Evolutionary conservation across 2,888 invertebrate species (phyloP), one percentile per base, ranked within the genome.

Genomic region (Trachelus troglodyta): DNA sequence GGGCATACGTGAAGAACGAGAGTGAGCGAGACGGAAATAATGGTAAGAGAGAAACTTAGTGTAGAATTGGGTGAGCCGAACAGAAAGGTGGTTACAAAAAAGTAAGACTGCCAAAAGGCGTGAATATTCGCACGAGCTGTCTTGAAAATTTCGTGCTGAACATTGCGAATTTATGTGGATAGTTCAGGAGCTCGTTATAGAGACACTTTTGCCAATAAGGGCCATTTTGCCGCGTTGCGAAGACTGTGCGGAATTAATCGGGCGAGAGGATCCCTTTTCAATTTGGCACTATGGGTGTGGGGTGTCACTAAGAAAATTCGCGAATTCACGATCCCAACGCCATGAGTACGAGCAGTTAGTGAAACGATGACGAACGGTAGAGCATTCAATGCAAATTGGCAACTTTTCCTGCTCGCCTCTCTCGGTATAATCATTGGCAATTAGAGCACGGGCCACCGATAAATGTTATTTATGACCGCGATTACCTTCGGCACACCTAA

Each of bases 381-480:
- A 79, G 78, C 79, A 78, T 82, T 85, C 86, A 82, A 88, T 88
- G 87, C 84, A 88, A 88, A 88, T 88, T 88, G 87, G 84, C 88
- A 87, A 88, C 88, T 88, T 86, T 88, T 88, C 86, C 77, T 71
- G 69, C 56, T 79, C 75, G 35, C 73, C 79, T 77, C 81, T 78
- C 78, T 56, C 40, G 83, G 82, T 85, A 85, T 88, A 89, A 90
- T 90, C 87, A 89, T 88, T 85, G 87, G 88, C 90, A 89, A 90
- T 91, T 90, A 90, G 88, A 86, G 82, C 81, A 80, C 80, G 77
- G 81, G 78, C 83, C 81, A 77, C 82, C 85, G 85, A 87, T 88
- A 89, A 89, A 87, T 87, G 86, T 88, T 90, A 90, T 90, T 91
- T 90, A 90, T 88, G 87, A 84, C 84, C 82, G 78, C 86, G 85